A percentile compares a stretch with the other conserved stretches of the same genome.
phyloP scores from a whole-genome alignment of 2,797 vertebrate genomes.

The Microchirus variegatus region DNA sequence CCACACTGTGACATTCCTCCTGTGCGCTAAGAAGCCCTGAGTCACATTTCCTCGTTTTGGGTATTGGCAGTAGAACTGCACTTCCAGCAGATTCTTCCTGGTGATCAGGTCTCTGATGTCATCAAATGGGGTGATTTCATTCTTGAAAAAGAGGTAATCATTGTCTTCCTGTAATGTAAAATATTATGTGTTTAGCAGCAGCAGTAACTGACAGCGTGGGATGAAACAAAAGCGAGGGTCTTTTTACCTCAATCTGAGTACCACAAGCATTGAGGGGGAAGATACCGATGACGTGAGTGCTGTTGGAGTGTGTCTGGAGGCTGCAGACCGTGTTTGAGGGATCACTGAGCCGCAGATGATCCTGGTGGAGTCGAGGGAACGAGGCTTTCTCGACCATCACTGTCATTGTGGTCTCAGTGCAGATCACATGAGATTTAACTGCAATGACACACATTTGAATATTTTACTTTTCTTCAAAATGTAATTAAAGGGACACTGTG shows the following conservation, averaged over 20 bases:
- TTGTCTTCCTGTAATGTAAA: constrained; percentile 66
- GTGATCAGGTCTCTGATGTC: constrained; percentile 44
- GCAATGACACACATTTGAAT: not conserved
- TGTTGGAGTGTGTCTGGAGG: constrained; percentile 64
- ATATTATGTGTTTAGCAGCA: not conserved
- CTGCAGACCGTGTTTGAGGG: constrained; percentile 58
- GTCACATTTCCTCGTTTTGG: constrained; percentile 66
- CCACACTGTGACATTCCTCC: constrained; percentile 45
- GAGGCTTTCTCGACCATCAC: constrained; percentile 60
- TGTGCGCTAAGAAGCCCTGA: constrained; percentile 55
- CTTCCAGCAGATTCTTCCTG: constrained; percentile 64
- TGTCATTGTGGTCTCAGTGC: constrained; percentile 64
- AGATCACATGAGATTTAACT: constrained; percentile 66
- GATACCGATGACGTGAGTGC: constrained; percentile 60
- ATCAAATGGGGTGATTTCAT: constrained; percentile 60
- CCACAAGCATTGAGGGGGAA: constrained; percentile 77
- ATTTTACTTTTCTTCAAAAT: no score
- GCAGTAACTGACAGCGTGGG: not conserved
- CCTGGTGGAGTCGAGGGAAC: constrained; percentile 41
- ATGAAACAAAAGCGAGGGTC: no score
- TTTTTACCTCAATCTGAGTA: constrained; percentile 69
- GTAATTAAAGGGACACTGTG: no score
- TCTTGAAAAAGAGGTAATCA: constrained; percentile 68
- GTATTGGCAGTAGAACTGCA: constrained; percentile 73
- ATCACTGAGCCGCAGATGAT: constrained; percentile 69